phyloP scores from a whole-genome alignment of 2,888 invertebrate genomes.

The Rutpela maculata region DNA sequence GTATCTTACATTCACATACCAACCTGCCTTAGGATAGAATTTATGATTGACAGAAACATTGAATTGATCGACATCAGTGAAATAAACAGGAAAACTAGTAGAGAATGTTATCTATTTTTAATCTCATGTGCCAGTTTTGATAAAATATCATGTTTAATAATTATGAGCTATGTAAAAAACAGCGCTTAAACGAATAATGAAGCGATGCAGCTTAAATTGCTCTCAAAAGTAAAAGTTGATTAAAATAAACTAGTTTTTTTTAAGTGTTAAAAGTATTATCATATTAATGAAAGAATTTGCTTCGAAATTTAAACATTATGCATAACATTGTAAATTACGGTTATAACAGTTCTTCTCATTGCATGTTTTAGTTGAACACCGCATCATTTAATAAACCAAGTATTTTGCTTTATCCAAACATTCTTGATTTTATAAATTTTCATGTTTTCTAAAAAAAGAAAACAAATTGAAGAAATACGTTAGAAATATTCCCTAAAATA shows the following conservation, averaged over 20 bases:
- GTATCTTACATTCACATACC: not conserved
- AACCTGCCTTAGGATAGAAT: not conserved
- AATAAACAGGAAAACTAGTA: not conserved
- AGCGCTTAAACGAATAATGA: not conserved
- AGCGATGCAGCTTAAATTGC: not conserved
- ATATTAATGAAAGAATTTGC: not conserved
- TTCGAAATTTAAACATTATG: not conserved
- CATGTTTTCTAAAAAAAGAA: no score
- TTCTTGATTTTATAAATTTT: no score
- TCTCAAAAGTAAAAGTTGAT: constrained; percentile 3
- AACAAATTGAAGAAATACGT: no score
- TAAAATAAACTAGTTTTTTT: not conserved
- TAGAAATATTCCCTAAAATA: no score
- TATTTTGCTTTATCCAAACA: no score
- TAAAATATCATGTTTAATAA: not conserved
- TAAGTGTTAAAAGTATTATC: not conserved
- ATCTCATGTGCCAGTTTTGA: not conserved
- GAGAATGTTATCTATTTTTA: not conserved
- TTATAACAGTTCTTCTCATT: no score
- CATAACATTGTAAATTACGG: not conserved
- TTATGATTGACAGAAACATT: not conserved
- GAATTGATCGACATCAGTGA: not conserved
- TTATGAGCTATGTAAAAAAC: not conserved
- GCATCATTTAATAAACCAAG: no score
- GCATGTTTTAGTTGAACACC: no score